Base-by-base conservation (phyloP, 2,888 invertebrate genomes). In the Nemotelus pantherinus region DNA sequence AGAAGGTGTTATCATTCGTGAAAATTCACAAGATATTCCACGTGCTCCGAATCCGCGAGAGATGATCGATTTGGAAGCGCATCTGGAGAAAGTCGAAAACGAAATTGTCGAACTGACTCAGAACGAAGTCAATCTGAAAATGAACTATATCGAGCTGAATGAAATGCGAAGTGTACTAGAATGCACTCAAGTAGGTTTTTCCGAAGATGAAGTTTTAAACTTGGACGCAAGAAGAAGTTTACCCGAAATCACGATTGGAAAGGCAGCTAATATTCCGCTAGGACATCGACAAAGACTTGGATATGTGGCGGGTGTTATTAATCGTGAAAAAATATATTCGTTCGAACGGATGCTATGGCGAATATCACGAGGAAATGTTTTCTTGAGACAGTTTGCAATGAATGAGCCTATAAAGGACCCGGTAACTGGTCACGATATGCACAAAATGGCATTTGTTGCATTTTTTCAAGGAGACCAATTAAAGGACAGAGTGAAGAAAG, bases 271-370 rank as follows among this genome's bases (percentile, higher is more conserved):
- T 25, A 55, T 71, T n/a, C 44, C 57, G 7, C 41, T 63, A 50
- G 53, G 64, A 9, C 85, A 87, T 50, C 88, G 91, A 65, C 91
- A 91, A 0, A 88, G 89, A 0, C 86, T 89, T 3, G 89, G 95
- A 81, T 97, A 97, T 88, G 95, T 97, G 10, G 95, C 96, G 50
- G 97, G 97, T n/a, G 96, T 97, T 47, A 95, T 97, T 79, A 92
- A 93, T 82, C 90, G 96, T 58, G 96, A 97, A 87, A 89, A 95
- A 79, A 91, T 97, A 77, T 94, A 95, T 1, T 94, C 94, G 68
- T 97, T 97, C 88, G 97, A 97, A 85, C 89, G 96, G 76, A 95
- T 97, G 93, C 87, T 97, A 83, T 97, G 97, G 97, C 91, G 97
- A 81, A 96, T 96, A 81, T 96, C 96, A 41, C 90, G 97, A 77